A percentile compares a stretch with the other conserved stretches of the same genome.
Conservation (phyloP, 2,113 vertebrate species). For the Athene cunicularia region DNA sequence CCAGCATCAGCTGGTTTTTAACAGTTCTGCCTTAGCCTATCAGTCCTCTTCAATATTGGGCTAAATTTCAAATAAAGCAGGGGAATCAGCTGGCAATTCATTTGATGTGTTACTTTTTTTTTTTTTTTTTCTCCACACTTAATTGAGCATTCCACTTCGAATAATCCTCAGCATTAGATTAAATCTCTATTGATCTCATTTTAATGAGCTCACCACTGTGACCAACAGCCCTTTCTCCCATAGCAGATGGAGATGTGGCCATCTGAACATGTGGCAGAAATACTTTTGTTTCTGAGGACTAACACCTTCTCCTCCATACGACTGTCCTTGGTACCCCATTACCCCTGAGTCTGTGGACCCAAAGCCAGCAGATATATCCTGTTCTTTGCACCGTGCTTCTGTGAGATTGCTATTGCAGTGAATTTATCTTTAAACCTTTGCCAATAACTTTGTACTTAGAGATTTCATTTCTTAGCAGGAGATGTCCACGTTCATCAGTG, state of each 20-base stretch:
- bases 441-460: background rate
- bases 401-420: background rate
- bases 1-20: background rate
- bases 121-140: background rate
- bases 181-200: constrained; percentile 62
- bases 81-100: constrained; percentile 44
- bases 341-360: accelerated
- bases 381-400: background rate
- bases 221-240: background rate
- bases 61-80: background rate
- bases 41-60: background rate
- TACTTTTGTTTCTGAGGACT: background rate
- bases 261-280: background rate
- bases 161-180: constrained; percentile 50
- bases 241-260: background rate
- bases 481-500: background rate
- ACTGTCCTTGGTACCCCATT: background rate
- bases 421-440: background rate
- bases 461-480: background rate
- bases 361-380: background rate
- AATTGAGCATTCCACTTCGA: constrained; percentile 37
- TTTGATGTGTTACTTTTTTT: background rate
- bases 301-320: background rate
- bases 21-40: background rate
- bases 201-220: constrained; percentile 59